Percentiles rank a stretch among this genome's conserved stretches.
Conservation (phyloP, 2,888 invertebrate genomes). For the Camptogramma bilineatum region DNA sequence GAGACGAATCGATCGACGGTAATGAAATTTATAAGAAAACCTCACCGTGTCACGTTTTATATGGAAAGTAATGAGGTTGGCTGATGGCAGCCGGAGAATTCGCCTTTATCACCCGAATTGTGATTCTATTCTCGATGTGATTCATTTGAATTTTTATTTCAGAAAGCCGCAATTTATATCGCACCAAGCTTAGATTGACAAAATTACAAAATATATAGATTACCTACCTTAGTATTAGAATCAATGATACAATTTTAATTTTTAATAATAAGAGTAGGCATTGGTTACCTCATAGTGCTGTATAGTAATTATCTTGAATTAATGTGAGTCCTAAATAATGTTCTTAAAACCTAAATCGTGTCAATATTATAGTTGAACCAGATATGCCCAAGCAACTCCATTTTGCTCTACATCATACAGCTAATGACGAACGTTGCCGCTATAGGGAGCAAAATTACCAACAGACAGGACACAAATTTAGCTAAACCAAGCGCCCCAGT, state of each 20-base stretch:
- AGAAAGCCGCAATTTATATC: conserved; percentile 31
- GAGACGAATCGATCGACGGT: conserved; percentile 63
- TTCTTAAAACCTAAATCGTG: neutral
- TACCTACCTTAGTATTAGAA: too few relatives aligned
- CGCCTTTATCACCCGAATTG: conserved; percentile 55
- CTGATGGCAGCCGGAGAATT: conserved; percentile 62
- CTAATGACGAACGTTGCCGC: conserved; percentile 44
- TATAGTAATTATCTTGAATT: too few relatives aligned
- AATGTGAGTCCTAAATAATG: too few relatives aligned
- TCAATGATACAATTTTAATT: too few relatives aligned
- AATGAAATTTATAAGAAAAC: conserved; percentile 76
- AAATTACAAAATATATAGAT: conserved; percentile 9
- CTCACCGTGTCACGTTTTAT: conserved; percentile 62
- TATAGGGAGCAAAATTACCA: conserved; percentile 52
- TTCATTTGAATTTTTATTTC: conserved; percentile 55
- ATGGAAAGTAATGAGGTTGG: conserved; percentile 63
- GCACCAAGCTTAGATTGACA: conserved; percentile 8
- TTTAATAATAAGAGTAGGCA: too few relatives aligned
- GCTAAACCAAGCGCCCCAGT: conserved; percentile 62
- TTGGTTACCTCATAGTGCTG: too few relatives aligned
- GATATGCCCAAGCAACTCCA: neutral
- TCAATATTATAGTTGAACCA: neutral
- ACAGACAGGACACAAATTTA: conserved; percentile 67
- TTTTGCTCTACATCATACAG: conserved; percentile 14
- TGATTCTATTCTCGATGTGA: conserved; percentile 54